These are phyloP conservation scores for Stegostoma tigrinum DNA, from an alignment of 2,113 vertebrate species.

Conservation along the genomic window DNA sequence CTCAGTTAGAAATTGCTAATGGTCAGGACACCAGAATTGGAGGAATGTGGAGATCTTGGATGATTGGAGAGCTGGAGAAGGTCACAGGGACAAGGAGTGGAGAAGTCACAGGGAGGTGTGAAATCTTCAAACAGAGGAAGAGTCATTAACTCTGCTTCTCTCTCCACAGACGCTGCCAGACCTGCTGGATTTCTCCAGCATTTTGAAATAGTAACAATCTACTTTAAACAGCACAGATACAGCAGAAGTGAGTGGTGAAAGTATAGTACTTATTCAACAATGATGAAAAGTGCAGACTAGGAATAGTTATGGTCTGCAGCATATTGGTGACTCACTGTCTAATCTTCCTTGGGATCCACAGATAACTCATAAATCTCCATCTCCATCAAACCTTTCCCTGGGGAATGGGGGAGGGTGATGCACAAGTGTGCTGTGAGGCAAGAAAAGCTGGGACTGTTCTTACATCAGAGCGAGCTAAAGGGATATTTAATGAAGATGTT, in stretches of 20 bases:
- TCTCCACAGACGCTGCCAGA: too few species aligned
- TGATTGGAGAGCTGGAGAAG: background rate
- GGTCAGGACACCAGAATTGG: background rate
- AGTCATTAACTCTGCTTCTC: too few species aligned
- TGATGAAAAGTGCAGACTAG: background rate
- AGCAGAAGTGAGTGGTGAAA: background rate
- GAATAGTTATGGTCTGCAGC: background rate
- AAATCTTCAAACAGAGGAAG: background rate
- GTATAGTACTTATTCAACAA: background rate
- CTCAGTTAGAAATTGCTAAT: background rate
- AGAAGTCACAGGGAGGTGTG: background rate
- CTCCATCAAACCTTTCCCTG: background rate
- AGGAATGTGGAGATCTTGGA: background rate
- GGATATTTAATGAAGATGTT: background rate
- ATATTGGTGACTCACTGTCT: background rate
- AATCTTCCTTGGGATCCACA: background rate
- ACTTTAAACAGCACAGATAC: background rate
- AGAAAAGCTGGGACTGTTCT: background rate
- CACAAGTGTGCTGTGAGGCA: background rate
- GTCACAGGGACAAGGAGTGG: background rate
- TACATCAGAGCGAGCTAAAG: background rate
- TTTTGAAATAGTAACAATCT: background rate
- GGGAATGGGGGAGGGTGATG: background rate
- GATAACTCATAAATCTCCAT: background rate
- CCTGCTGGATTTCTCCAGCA: too few species aligned